These are phyloP conservation scores for Bergia sp. DNA, from an alignment of 92 coral and sea anemone genomes.

Conservation along the genomic window DNA sequence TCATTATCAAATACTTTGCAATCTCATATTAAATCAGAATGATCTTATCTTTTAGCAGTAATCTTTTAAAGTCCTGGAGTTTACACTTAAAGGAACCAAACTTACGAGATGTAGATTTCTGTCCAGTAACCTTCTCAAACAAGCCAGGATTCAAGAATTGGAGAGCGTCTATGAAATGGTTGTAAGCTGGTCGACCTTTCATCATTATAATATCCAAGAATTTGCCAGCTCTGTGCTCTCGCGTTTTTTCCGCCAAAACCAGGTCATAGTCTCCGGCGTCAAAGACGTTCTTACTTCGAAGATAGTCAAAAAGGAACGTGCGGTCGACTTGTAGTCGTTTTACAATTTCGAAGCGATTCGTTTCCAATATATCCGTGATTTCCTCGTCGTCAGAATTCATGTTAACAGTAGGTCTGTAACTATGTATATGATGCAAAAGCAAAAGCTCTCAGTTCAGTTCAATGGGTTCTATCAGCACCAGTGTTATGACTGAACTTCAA, in stretches of 20 bases:
- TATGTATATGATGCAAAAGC: neutral
- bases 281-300: constrained; percentile 69
- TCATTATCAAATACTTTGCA: no score
- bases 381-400: constrained; percentile 50
- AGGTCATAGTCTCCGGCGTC: constrained; percentile 71
- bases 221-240: constrained; percentile 67
- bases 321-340: constrained; percentile 69
- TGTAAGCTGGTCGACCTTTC: constrained; percentile 66
- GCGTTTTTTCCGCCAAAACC: constrained; percentile 68
- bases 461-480: neutral
- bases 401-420: neutral
- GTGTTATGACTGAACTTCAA: no score
- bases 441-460: neutral
- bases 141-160: constrained; percentile 72
- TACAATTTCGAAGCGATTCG: constrained; percentile 71
- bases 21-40: no score
- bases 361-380: constrained; percentile 49
- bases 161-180: constrained; percentile 65
- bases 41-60: neutral
- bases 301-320: constrained; percentile 71
- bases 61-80: neutral
- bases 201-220: constrained; percentile 66
- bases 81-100: neutral
- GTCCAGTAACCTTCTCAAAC: constrained; percentile 71
- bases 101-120: constrained; percentile 51